Conservation (phyloP, 2,888 invertebrate species). For the Rutpela maculata region DNA sequence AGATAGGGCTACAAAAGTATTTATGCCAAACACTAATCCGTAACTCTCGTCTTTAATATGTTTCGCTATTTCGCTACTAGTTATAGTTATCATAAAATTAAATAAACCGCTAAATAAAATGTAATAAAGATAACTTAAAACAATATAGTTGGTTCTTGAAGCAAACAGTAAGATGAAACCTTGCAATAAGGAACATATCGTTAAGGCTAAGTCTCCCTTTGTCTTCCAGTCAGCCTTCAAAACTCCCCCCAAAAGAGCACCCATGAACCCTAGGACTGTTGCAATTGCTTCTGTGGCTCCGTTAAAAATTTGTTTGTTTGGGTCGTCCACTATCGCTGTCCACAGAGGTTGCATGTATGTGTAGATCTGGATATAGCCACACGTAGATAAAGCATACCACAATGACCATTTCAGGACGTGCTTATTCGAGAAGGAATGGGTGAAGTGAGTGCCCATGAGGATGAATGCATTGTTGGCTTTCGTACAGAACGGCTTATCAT, state of each 20-base stretch:
- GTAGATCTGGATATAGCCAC: constrained; percentile 84
- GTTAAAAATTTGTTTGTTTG: constrained; percentile 70
- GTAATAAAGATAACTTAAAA: constrained; percentile 85
- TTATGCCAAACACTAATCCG: constrained; percentile 93
- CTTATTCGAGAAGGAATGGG: constrained; percentile 77
- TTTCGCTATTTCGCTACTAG: constrained; percentile 92
- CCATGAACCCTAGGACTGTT: constrained; percentile 81
- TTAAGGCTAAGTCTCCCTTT: constrained; percentile 74
- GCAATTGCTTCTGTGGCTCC: constrained; percentile 89
- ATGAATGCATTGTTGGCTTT: constrained; percentile 71
- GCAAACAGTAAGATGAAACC: constrained; percentile 76
- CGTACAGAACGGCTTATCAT: constrained; percentile 46
- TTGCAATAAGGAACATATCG: constrained; percentile 75
- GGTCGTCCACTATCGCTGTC: constrained; percentile 79
- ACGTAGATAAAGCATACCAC: constrained; percentile 87
- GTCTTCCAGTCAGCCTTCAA: constrained; percentile 73
- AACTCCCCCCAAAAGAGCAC: constrained; percentile 77
- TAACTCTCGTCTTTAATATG: constrained; percentile 88
- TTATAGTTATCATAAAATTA: constrained; percentile 87
- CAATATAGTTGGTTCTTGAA: constrained; percentile 70
- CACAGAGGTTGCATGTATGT: constrained; percentile 90
- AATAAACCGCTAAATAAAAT: constrained; percentile 85
- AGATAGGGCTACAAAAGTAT: constrained; percentile 87
- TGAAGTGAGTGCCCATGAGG: constrained; percentile 78
- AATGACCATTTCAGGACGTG: constrained; percentile 84